Base-by-base conservation (phyloP, 2,797 vertebrate species). In the Phoebastria nigripes region DNA sequence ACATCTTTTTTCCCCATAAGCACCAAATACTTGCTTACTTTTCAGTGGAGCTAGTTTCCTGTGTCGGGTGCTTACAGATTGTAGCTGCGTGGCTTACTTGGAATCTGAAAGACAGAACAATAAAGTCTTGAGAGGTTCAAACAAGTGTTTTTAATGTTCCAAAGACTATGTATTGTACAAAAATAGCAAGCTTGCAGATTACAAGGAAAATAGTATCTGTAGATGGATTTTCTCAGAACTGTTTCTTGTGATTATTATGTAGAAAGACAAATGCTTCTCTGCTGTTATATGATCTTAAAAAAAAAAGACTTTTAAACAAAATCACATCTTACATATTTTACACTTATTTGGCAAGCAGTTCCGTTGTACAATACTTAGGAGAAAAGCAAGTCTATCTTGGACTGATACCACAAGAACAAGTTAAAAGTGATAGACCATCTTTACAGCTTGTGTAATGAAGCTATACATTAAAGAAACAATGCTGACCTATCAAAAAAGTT, bases 391-490 rank as follows among this genome's bases (percentile, higher is more conserved):
- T 89, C 28, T 28, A 8, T 56, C 28, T 39, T 76, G 33, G 29
- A 26, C 4, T 73, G 83, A 20, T 13, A 51, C 28, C 31, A 71
- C 54, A 70, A 93, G 79, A 77, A 46, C 8, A 74, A 74, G 52
- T 78, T 74, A 65, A 79, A 86, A 82, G 71, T 71, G 31, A 80
- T 62, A 93, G 59, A 31, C 58, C 0, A 49, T 66, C 9, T 93
- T 94, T 94, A 93, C 82, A 71, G 86, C 18, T 91, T 91, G 37
- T 80, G 74, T 87, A 83, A 33, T 79, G 69, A 95, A 97, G 44
- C 7, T 82, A 14, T 84, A 54, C 6, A 21, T 91, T 91, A 84
- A 55, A 65, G 31, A 92, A 91, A 83, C 55, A 93, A 28, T 56
- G 65, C 56, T 93, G 72, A 70, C 44, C 24, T 80, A 54, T 44